Base-by-base conservation (phyloP, 2,113 vertebrate genomes). In the Tenrec ecaudatus region DNA sequence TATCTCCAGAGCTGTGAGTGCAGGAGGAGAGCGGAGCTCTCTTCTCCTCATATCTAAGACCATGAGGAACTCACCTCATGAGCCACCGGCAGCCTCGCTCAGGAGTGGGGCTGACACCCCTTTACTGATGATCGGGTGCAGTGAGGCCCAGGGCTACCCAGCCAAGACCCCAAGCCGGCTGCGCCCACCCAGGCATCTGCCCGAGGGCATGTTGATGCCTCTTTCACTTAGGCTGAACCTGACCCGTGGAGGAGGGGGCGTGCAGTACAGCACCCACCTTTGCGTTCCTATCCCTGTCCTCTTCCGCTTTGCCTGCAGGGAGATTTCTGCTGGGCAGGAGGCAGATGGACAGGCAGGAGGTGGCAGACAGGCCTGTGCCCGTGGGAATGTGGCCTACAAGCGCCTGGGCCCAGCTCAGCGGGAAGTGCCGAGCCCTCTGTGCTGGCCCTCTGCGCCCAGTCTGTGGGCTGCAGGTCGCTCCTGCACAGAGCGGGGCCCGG, bases 11-110 rank as follows among this genome's bases (percentile, higher is more conserved):
- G 4, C 10, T 60, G 40, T 1, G 19, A 31, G 1, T 27, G 6
- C 1, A 0, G 33, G 62, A 43, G 4, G 25, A 9, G 19, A 31
- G 20, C 36, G 5, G 62, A 0, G 0, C 15, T 2, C 2, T 23
- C 17, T 20, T 40, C 47, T 40, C 16, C 14, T 6, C 23, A 15
- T 69, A 31, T 22, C 33, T 0, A 11, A 17, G 20, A 27, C 15
- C 0, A 29, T 31, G 19, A 38, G 62, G 33, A 11, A 19, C 29
- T 68, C 66, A 68, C 66, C 66, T 68, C 15, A 68, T 27, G 27
- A 15, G 16, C 19, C n/a, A 73, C n/a, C 7, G n/a, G 33, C 69
- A 73, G 8, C n/a, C 17, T 20, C 16, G 5, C 17, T 73, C n/a
- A 33, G 17, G 33, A n/a, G 31, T n/a, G 14, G 29, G 68, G 31